Evolutionary conservation across 2,113 vertebrate genomes (phyloP).

Genomic region (Ageneiosus marmoratus): DNA sequence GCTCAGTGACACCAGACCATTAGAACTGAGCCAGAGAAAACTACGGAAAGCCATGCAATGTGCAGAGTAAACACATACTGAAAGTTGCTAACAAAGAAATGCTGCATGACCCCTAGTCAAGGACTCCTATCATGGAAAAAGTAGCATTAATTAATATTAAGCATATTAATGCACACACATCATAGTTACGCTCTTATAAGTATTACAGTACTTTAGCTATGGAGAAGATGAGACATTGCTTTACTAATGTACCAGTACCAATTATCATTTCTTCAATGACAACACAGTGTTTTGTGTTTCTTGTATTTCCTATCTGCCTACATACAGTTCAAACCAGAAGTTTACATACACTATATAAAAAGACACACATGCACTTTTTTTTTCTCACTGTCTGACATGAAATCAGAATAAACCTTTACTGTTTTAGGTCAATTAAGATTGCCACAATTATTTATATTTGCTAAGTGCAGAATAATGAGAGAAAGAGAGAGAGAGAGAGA

Average conservation of each 20-base stretch:
- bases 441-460: too few species aligned
- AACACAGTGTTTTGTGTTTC: neutral
- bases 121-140: conserved; percentile 31
- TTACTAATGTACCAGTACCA: neutral
- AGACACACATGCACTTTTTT: too few species aligned
- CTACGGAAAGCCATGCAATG: conserved; percentile 15
- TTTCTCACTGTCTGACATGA: too few species aligned
- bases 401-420: too few species aligned
- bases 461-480: too few species aligned
- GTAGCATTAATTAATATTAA: conserved; percentile 45
- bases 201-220: neutral
- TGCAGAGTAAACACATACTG: conserved; percentile 41
- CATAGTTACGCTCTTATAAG: conserved; percentile 1
- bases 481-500: too few species aligned
- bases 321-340: too few species aligned
- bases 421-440: too few species aligned
- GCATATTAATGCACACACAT: conserved; percentile 20
- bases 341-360: too few species aligned
- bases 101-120: conserved; percentile 32
- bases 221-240: neutral
- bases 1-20: conserved; percentile 4
- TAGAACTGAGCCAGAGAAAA: conserved; percentile 48
- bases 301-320: neutral
- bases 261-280: neutral
- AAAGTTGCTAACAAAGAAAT: conserved; percentile 33